Evolutionary conservation across 2,888 invertebrate genomes (phyloP), one percentile per base, ranked within the genome.

Genomic region (Tribolium freemani): DNA sequence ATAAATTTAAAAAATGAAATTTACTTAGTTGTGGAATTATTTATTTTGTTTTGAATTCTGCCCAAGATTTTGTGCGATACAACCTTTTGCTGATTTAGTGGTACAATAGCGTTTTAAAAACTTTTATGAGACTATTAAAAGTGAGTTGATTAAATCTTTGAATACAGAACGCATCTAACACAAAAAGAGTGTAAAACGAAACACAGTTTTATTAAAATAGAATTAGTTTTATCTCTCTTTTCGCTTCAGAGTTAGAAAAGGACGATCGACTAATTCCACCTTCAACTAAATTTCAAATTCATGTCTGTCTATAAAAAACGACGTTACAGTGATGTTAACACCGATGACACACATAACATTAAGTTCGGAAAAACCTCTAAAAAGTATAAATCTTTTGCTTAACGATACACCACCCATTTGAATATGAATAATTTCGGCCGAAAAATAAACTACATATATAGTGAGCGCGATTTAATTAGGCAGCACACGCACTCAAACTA

Each of bases 401-500:
- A 48, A 48, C 16, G 48, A 48, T 48, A 2, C 48, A 16, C 9
- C 26, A 1, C 38, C 8, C 38, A 3, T 38, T 38, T 38, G 38
- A 38, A 38, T 38, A 38, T 38, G 38, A 38, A 38, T 38, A 38
- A n/a, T 38, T 38, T 38, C 38, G 38, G 38, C 3, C 38, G 38
- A 38, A 38, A 38, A 38, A 38, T 38, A 38, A 38, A 38, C 38
- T 38, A 38, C 8, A 16, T 5, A 16, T 5, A 53, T 53, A 26
- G 21, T 53, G 48, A 31, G 30, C 13, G 5, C 38, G 26, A 45
- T 44, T 13, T 50, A 48, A 61, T 61, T 61, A 61, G 30, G 11
- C 38, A 13, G 13, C 51, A 20, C 63, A 51, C 51, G 51, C 51
- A 54, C 30, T 26, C 48, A 48, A 67, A 46, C 44, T 45, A 71